Percentiles rank a stretch among this genome's conserved stretches.
These are phyloP conservation scores for Meteorus colon DNA, from an alignment of 2,888 invertebrate species.

Conservation along the genomic window DNA sequence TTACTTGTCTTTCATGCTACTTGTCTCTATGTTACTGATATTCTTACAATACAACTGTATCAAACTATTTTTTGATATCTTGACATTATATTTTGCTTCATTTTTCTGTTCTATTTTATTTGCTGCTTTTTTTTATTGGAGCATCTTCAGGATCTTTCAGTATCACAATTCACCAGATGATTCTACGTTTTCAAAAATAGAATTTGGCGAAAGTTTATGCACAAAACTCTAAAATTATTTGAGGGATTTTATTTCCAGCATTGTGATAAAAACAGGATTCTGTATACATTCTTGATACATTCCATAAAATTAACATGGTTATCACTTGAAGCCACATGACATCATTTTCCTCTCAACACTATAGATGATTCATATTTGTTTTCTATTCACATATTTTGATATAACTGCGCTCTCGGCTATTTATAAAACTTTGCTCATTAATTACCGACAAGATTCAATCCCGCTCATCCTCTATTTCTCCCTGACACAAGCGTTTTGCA, in stretches of 20 bases:
- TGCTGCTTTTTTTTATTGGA: too few relatives aligned
- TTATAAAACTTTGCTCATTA: conserved; percentile 70
- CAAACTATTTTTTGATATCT: neutral
- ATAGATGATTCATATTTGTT: conserved; percentile 21
- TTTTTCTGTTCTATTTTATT: neutral
- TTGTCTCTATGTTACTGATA: neutral
- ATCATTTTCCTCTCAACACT: neutral
- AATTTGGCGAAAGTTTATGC: too few relatives aligned
- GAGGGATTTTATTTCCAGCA: too few relatives aligned
- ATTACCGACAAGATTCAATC: conserved; percentile 68
- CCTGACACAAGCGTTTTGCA: conserved; percentile 32
- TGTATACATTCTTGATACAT: too few relatives aligned
- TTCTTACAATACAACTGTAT: neutral
- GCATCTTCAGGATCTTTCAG: too few relatives aligned
- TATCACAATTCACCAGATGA: too few relatives aligned
- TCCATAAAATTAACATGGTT: too few relatives aligned
- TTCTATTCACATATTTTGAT: conserved; percentile 58
- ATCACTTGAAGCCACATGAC: too few relatives aligned
- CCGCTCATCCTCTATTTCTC: conserved; percentile 53
- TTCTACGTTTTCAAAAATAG: too few relatives aligned
- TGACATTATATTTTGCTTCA: neutral
- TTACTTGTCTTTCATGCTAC: neutral
- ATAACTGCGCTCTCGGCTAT: conserved; percentile 64
- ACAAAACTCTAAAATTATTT: too few relatives aligned
- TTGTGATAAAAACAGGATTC: too few relatives aligned